phyloP scores from a whole-genome alignment of 2,113 vertebrate genomes.

The Balaenoptera acutorostrata region DNA sequence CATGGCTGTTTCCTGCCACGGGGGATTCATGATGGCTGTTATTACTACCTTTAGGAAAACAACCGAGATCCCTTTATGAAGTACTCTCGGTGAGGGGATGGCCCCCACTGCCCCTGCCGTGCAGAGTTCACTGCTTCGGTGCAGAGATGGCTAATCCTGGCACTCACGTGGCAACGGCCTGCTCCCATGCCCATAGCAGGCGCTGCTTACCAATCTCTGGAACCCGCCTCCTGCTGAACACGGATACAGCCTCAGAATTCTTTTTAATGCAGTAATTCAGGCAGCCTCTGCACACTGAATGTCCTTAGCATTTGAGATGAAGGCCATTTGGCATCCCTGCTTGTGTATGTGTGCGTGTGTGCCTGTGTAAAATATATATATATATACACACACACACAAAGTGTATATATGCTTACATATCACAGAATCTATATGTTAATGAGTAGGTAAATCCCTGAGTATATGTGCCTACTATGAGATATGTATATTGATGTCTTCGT shows the following conservation, averaged over 20 bases:
- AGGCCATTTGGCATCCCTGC: neutral
- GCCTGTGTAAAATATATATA: neutral
- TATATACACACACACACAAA: too few species aligned
- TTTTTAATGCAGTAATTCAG: neutral
- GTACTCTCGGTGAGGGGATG: neutral
- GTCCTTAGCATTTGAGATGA: neutral
- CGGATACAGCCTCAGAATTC: neutral
- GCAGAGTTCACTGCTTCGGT: neutral
- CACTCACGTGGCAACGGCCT: neutral
- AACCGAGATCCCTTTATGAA: neutral
- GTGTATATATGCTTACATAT: neutral
- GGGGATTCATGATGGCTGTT: neutral
- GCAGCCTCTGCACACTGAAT: neutral
- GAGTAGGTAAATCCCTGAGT: neutral
- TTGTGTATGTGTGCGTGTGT: neutral
- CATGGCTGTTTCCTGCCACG: neutral
- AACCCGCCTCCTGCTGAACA: neutral
- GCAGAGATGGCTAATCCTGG: neutral
- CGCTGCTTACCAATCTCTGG: neutral
- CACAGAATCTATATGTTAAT: neutral
- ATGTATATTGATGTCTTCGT: neutral
- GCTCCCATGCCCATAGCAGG: fast-evolving
- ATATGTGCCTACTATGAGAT: neutral
- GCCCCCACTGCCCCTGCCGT: neutral
- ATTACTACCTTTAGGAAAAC: neutral